These are phyloP conservation scores for Falco concolor DNA, from an alignment of 2,797 vertebrate genomes.

Conservation along the genomic window DNA sequence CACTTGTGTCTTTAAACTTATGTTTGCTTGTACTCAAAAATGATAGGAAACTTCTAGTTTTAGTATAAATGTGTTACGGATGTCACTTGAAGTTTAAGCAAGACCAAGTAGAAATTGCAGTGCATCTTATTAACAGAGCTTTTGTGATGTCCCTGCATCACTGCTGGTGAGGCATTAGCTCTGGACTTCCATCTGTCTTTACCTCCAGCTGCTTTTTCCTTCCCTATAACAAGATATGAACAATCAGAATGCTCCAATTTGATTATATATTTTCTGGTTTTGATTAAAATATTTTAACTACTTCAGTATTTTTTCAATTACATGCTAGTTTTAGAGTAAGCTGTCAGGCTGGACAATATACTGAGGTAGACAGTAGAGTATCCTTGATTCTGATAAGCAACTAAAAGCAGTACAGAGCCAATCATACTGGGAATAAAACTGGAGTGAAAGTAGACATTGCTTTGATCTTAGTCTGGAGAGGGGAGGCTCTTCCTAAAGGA, in stretches of 20 bases:
- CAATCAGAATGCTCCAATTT: neutral
- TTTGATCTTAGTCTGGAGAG: neutral
- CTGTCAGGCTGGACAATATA: neutral
- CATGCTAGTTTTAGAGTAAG: neutral
- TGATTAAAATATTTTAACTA: neutral
- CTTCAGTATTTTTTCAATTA: neutral
- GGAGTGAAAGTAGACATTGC: neutral
- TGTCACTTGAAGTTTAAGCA: neutral
- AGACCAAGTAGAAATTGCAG: neutral
- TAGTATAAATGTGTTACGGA: neutral
- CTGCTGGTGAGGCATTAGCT: rapidly evolving
- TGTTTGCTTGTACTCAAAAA: neutral
- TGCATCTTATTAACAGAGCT: neutral
- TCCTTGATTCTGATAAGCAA: neutral
- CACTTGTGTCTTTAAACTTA: neutral
- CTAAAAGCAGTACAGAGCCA: neutral
- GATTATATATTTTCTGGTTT: neutral
- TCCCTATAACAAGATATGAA: neutral
- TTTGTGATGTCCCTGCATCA: neutral
- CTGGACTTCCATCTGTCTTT: neutral
- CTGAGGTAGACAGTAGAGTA: neutral
- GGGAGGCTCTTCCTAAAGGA: neutral
- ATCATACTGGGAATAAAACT: neutral
- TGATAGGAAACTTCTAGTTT: neutral
- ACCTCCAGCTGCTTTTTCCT: neutral